These are phyloP conservation scores for Oreochromis niloticus DNA, from an alignment of 2,113 vertebrate genomes.

Conservation along the genomic window DNA sequence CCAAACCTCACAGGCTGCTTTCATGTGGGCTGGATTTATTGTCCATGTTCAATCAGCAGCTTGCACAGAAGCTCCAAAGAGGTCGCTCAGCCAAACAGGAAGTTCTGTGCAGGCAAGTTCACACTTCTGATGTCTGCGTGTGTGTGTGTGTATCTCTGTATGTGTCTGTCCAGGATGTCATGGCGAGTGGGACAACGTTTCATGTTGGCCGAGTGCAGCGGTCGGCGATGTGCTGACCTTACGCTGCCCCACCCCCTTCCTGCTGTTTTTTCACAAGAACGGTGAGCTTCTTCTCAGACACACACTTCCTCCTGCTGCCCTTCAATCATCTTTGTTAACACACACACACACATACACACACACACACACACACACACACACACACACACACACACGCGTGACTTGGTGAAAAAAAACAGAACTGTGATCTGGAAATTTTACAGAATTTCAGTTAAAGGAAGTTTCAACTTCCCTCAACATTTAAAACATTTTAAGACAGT, in stretches of 20 bases:
- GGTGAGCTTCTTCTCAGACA: constrained; percentile 37
- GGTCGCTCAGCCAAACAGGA: constrained; percentile 10
- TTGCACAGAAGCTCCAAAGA: background rate
- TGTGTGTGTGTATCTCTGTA: background rate
- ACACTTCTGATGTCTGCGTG: background rate
- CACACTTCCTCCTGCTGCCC: background rate
- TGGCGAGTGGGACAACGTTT: constrained; percentile 65
- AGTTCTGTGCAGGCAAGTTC: background rate
- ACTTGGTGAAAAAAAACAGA: background rate
- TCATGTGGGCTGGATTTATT: background rate
- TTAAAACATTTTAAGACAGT: background rate
- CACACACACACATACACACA: background rate
- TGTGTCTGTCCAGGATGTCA: constrained; percentile 55
- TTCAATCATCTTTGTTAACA: background rate
- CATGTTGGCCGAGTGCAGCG: constrained; percentile 57
- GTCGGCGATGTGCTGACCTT: constrained; percentile 56
- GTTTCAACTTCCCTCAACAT: background rate
- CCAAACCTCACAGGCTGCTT: background rate
- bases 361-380: background rate
- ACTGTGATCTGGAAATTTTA: background rate
- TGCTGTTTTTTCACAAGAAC: constrained; percentile 56
- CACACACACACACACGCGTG: background rate
- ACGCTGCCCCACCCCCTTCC: constrained; percentile 58
- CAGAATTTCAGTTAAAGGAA: background rate
- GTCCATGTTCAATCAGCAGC: background rate